Percentiles rank a stretch among this genome's conserved stretches.
These are phyloP conservation scores for Neomicropteryx cornuta DNA, from an alignment of 1,140 invertebrate species.

Conservation along the genomic window DNA sequence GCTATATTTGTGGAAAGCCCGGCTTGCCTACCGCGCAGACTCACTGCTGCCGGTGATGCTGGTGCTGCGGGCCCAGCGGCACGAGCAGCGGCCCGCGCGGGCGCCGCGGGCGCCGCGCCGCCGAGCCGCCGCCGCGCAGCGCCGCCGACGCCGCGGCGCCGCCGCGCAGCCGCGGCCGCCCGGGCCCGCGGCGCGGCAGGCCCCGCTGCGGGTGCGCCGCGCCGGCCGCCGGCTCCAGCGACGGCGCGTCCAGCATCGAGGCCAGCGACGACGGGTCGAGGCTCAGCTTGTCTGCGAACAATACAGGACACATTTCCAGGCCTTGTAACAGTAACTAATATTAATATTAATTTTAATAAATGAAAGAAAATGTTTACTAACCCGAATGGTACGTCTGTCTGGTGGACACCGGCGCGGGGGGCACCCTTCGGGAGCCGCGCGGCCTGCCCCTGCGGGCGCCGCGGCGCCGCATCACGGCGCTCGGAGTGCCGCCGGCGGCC, in stretches of 20 bases:
- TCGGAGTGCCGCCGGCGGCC: constrained; percentile 6
- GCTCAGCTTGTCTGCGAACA: constrained; percentile 29
- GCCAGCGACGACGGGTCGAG: constrained; percentile 21
- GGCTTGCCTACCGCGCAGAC: too few relatives aligned
- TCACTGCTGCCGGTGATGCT: too few relatives aligned
- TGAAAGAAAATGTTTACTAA: too few relatives aligned
- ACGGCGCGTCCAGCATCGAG: constrained; percentile 15
- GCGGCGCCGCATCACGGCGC: constrained; percentile 22
- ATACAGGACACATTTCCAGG: too few relatives aligned
- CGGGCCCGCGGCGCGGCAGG: constrained; percentile 16
- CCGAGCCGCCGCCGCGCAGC: constrained; percentile 51
- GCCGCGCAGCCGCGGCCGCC: constrained; percentile 16
- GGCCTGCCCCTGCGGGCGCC: constrained; percentile 56
- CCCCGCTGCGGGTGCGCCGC: constrained; percentile 23
- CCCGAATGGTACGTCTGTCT: constrained; percentile 13
- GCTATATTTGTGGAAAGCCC: too few relatives aligned
- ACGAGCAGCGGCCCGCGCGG: constrained; percentile 47
- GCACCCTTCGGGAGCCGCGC: constrained; percentile 44
- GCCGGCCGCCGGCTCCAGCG: constrained; percentile 16
- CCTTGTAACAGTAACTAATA: too few relatives aligned
- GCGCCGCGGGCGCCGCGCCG: constrained; percentile 40
- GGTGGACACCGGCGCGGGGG: constrained; percentile 9
- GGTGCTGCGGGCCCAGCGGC: constrained; percentile 40
- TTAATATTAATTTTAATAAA: too few relatives aligned
- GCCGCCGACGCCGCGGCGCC: constrained; percentile 61